Evolutionary conservation across 2,888 invertebrate genomes (phyloP).

Genomic region (Ophion costatus): DNA sequence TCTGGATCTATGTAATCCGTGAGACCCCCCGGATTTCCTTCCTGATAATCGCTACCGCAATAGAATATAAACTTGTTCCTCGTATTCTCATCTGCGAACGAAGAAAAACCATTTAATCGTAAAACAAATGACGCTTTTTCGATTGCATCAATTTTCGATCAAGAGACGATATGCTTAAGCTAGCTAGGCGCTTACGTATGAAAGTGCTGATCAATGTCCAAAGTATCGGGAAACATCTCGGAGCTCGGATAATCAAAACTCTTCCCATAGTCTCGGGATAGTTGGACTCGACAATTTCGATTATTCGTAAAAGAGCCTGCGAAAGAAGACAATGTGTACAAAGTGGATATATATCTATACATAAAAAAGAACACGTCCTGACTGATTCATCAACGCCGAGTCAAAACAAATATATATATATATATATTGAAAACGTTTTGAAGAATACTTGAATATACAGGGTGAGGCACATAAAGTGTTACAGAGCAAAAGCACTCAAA

Average conservation of each 20-base stretch:
- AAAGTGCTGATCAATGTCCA: slow-evolving; percentile 98
- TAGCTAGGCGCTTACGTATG: slow-evolving; percentile 87
- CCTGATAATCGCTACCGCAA: slow-evolving; percentile 93
- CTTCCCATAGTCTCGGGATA: slow-evolving; percentile 98
- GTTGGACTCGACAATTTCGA: slow-evolving; percentile 95
- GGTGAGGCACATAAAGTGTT: no score
- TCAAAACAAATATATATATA: no score
- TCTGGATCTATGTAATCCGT: slow-evolving; percentile 94
- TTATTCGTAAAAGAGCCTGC: slow-evolving; percentile 87
- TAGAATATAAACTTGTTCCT: slow-evolving; percentile 96
- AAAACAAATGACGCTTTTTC: not conserved
- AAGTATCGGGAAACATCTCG: slow-evolving; percentile 96
- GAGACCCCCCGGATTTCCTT: slow-evolving; percentile 90
- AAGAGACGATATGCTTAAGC: not conserved
- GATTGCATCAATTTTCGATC: not conserved
- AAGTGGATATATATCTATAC: no score
- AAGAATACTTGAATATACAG: no score
- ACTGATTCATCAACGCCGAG: no score
- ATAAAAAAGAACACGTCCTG: no score
- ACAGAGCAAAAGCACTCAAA: no score
- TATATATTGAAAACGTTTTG: no score
- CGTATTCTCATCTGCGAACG: slow-evolving; percentile 92
- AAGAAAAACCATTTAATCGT: not conserved
- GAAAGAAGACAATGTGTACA: slow-evolving; percentile 25
- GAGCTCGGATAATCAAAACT: slow-evolving; percentile 95